Evolutionary conservation across 1,140 invertebrate species (phyloP).

Genomic region (Pseudoatta argentina): DNA sequence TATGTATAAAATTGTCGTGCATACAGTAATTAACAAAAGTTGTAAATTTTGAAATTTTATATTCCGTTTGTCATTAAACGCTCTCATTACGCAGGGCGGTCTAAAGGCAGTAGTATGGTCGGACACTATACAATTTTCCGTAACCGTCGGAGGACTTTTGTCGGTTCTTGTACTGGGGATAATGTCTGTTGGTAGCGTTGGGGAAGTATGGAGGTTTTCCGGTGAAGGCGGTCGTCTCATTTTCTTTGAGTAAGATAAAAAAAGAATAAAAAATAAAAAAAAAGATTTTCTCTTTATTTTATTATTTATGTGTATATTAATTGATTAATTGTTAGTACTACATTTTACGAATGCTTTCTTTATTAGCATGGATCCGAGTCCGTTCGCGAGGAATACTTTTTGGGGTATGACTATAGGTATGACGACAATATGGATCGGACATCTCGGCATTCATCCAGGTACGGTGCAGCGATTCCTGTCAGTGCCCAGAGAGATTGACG

Average conservation of each 20-base stretch:
- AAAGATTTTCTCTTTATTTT: neutral
- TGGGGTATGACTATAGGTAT: constrained; percentile 88
- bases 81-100: constrained; percentile 87
- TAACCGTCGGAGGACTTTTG: constrained; percentile 90
- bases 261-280: too few species aligned
- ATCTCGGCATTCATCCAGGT: constrained; percentile 89
- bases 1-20: too few species aligned
- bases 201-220: constrained; percentile 73
- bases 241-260: constrained; percentile 76
- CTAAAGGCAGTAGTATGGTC: constrained; percentile 92
- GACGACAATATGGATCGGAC: constrained; percentile 87
- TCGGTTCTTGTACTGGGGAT: constrained; percentile 89
- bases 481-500: constrained; percentile 87
- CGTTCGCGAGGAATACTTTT: constrained; percentile 87
- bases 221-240: constrained; percentile 75
- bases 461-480: constrained; percentile 90
- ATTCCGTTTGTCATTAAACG: neutral
- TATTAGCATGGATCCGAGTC: constrained; percentile 87
- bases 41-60: neutral
- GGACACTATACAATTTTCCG: constrained; percentile 89
- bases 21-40: neutral
- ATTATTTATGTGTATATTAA: neutral
- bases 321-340: neutral
- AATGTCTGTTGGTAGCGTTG: constrained; percentile 88
- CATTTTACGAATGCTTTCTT: neutral